These are phyloP conservation scores for Brachypteracias leptosomus DNA, from an alignment of 2,113 vertebrate genomes.

Conservation along the genomic window DNA sequence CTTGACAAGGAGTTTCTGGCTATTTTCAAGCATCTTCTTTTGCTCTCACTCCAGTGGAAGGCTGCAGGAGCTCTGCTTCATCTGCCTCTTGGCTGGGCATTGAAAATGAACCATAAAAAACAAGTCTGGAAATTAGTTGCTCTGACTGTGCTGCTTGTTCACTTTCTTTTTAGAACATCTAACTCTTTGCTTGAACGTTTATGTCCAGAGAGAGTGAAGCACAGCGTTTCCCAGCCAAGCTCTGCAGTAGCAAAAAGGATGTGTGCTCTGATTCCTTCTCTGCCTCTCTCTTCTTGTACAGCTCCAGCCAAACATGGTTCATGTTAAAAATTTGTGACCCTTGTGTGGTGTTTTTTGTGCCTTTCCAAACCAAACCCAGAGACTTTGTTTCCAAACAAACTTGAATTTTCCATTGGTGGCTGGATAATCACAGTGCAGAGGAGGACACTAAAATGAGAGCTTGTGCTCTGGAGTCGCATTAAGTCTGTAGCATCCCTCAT, in stretches of 20 bases:
- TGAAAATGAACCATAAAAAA: neutral
- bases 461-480: neutral
- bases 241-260: neutral
- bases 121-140: neutral
- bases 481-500: neutral
- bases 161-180: neutral
- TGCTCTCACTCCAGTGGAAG: neutral
- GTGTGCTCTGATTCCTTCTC: neutral
- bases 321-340: conserved; percentile 4
- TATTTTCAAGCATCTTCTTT: neutral
- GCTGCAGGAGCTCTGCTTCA: neutral
- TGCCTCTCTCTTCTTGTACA: neutral
- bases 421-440: conserved; percentile 26
- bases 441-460: conserved; percentile 16
- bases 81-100: neutral
- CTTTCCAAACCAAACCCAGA: neutral
- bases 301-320: neutral
- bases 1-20: neutral
- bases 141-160: neutral
- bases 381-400: conserved; percentile 10
- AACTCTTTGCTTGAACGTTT: neutral
- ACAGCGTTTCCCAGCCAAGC: neutral
- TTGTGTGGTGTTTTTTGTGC: neutral
- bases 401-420: conserved; percentile 13
- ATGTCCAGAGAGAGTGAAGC: accelerated